Percentiles rank a stretch among this genome's conserved stretches.
Evolutionary conservation across 2,888 invertebrate species (phyloP).

Genomic region (Philhelius pedissequus): DNA sequence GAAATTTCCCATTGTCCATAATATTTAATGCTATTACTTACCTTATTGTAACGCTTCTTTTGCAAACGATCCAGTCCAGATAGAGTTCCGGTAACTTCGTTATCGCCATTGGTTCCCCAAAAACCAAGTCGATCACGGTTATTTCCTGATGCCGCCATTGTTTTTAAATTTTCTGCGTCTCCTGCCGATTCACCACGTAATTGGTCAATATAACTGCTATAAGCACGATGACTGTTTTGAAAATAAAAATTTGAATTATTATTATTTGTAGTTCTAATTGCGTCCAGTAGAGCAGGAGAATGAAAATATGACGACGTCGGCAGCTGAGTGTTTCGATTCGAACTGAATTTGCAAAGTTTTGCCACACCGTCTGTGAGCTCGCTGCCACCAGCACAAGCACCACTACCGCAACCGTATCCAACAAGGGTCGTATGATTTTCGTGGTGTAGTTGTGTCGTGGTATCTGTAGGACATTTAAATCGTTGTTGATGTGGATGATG

Average conservation of each 20-base stretch:
- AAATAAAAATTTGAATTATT: constrained; percentile 40
- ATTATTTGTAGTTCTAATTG: constrained; percentile 17
- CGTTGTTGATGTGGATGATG: constrained; percentile 70
- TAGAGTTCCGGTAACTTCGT: constrained; percentile 74
- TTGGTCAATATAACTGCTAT: constrained; percentile 50
- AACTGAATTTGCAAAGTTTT: constrained; percentile 76
- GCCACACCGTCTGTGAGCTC: constrained; percentile 76
- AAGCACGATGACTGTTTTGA: constrained; percentile 50
- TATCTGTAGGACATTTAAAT: constrained; percentile 74
- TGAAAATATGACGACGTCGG: constrained; percentile 50
- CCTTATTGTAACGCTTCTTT: constrained; percentile 77
- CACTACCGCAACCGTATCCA: constrained; percentile 71
- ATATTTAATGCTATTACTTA: constrained; percentile 68
- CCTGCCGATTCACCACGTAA: constrained; percentile 36
- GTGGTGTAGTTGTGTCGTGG: constrained; percentile 70
- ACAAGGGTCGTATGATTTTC: constrained; percentile 73
- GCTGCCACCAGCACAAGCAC: constrained; percentile 51
- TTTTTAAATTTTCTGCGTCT: constrained; percentile 17
- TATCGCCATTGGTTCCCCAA: constrained; percentile 75
- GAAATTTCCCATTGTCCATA: constrained; percentile 46
- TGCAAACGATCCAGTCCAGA: constrained; percentile 75
- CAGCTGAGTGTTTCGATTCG: constrained; percentile 73
- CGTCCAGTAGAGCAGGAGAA: constrained; percentile 13
- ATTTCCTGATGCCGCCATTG: constrained; percentile 37
- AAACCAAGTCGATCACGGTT: constrained; percentile 75